Conservation (phyloP, 2,797 vertebrate species). For the Tympanoctomys barrerae region DNA sequence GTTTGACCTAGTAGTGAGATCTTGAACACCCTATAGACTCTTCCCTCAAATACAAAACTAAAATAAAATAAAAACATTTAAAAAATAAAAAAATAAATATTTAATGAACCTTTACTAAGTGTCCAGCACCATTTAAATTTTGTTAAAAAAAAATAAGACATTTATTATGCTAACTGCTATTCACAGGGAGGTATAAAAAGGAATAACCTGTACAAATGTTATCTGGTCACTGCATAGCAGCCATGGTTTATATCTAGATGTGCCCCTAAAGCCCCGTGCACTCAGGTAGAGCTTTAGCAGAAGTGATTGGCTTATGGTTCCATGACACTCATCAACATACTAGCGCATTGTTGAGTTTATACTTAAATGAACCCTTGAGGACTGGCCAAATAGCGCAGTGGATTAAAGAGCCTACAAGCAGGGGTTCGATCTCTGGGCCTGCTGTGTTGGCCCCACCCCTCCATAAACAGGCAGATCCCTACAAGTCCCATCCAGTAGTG, state of each 20-base stretch:
- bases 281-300: not conserved
- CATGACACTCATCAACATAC: not conserved
- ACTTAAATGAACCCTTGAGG: not conserved
- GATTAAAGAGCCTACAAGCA: no score
- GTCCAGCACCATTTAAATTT: not conserved
- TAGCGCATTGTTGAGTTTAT: not conserved
- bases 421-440: no score
- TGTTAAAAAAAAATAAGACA: conserved; percentile 6
- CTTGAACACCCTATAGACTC: no score
- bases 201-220: not conserved
- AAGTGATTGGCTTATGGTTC: not conserved
- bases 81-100: not conserved
- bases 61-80: no score
- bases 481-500: no score
- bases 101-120: not conserved
- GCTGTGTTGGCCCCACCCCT: no score
- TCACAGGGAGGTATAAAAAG: not conserved
- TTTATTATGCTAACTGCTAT: not conserved
- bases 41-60: no score
- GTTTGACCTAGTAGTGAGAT: no score
- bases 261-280: not conserved
- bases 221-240: not conserved
- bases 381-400: no score
- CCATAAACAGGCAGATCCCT: no score
- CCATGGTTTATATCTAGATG: not conserved